These are phyloP conservation scores for Sebastes itinus DNA, from an alignment of 2,797 vertebrate genomes.

Conservation along the genomic window DNA sequence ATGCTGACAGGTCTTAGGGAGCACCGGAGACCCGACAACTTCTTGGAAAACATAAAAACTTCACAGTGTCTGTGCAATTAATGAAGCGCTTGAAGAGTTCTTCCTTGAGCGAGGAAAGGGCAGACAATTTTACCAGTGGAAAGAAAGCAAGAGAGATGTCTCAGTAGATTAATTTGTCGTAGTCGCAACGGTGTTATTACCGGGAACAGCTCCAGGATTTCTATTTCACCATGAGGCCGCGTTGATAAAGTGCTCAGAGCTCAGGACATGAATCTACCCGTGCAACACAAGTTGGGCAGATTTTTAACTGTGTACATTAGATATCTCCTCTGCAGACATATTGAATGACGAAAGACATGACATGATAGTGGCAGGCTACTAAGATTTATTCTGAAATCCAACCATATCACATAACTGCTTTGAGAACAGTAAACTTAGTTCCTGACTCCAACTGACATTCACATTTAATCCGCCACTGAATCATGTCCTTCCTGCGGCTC, in stretches of 20 bases:
- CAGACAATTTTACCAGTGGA: slow-evolving; percentile 60
- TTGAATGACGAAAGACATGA: slow-evolving; percentile 80
- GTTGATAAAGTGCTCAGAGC: slow-evolving; percentile 68
- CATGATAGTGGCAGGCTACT: slow-evolving; percentile 76
- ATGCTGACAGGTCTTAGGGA: slow-evolving; percentile 37
- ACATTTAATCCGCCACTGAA: slow-evolving; percentile 76
- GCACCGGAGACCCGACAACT: slow-evolving; percentile 39
- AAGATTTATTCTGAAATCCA: slow-evolving; percentile 83
- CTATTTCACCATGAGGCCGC: slow-evolving; percentile 61
- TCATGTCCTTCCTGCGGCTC: slow-evolving; percentile 64
- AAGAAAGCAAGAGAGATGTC: slow-evolving; percentile 66
- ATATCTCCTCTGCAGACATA: slow-evolving; percentile 76
- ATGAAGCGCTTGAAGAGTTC: slow-evolving; percentile 58
- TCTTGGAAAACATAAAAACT: slow-evolving; percentile 61
- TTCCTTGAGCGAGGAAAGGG: slow-evolving; percentile 52
- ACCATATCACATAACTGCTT: slow-evolving; percentile 79
- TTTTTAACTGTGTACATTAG: slow-evolving; percentile 72
- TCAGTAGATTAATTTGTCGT: slow-evolving; percentile 66
- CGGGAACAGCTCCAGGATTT: slow-evolving; percentile 71
- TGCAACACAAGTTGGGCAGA: slow-evolving; percentile 66
- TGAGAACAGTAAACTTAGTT: slow-evolving; percentile 79
- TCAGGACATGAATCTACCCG: slow-evolving; percentile 63
- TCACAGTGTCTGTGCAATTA: slow-evolving; percentile 59
- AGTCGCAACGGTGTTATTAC: slow-evolving; percentile 62
- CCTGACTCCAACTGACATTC: slow-evolving; percentile 75